Evolutionary conservation across 2,888 invertebrate genomes (phyloP), one percentile per base, ranked within the genome.

Genomic region (Lingula anatina): DNA sequence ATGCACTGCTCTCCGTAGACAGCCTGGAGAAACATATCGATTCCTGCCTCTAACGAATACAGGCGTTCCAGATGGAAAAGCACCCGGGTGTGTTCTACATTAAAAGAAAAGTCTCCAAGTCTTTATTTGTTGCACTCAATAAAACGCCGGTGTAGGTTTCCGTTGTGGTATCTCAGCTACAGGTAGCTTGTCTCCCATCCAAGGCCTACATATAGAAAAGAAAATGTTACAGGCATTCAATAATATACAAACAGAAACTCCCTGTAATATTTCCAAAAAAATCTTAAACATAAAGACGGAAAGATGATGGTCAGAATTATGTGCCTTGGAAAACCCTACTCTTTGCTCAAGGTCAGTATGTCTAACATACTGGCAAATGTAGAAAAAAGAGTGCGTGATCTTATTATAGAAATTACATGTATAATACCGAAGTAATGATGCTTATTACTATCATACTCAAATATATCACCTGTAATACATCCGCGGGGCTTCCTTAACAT

Each of bases 381-480:
- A n/a, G n/a, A n/a, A n/a, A n/a, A n/a, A n/a, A n/a, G n/a, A n/a
- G n/a, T n/a, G n/a, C n/a, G n/a, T n/a, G n/a, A n/a, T n/a, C n/a
- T n/a, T n/a, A n/a, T n/a, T n/a, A n/a, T n/a, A n/a, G n/a, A n/a
- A n/a, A n/a, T n/a, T n/a, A n/a, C n/a, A n/a, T n/a, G n/a, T n/a
- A n/a, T n/a, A n/a, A n/a, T n/a, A n/a, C n/a, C n/a, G n/a, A n/a
- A n/a, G 20, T 15, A 15, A 3, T 20, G 4, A 48, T 41, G 43
- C 48, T 35, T 38, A n/a, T n/a, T n/a, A n/a, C n/a, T n/a, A n/a
- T n/a, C n/a, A n/a, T n/a, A n/a, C n/a, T n/a, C n/a, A n/a, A n/a
- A n/a, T n/a, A n/a, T n/a, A n/a, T n/a, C n/a, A 69, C 70, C 64
- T 66, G 53, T 69, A 68, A 43, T 70, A 70, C 70, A 70, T 70